These are phyloP conservation scores for Corythornis cristatus DNA, from an alignment of 2,113 vertebrate species.

Conservation along the genomic window DNA sequence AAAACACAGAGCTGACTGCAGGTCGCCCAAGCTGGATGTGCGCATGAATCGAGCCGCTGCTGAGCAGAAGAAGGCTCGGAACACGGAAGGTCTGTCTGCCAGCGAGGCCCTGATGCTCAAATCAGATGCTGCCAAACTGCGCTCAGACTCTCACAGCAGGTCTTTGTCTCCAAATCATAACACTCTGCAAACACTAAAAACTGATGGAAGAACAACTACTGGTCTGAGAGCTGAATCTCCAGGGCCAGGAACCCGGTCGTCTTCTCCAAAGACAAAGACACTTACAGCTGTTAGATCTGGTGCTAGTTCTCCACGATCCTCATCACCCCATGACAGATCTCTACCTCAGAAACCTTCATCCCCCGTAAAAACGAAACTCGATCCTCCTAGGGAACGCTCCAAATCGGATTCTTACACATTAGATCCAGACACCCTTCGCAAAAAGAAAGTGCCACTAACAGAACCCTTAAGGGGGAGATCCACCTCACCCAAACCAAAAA, in stretches of 20 bases:
- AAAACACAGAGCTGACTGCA: constrained; percentile 88
- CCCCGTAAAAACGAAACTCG: constrained; percentile 89
- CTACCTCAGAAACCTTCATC: constrained; percentile 86
- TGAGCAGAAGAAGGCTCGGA: constrained; percentile 87
- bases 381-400: constrained; percentile 94
- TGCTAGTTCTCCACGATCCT: constrained; percentile 84
- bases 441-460: constrained; percentile 93
- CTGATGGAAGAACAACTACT: constrained; percentile 85
- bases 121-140: constrained; percentile 92
- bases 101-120: constrained; percentile 93
- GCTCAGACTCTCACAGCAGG: constrained; percentile 95
- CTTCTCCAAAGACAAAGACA: constrained; percentile 93
- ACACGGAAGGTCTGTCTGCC: constrained; percentile 85
- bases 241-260: constrained; percentile 88
- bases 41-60: constrained; percentile 81
- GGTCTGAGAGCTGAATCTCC: constrained; percentile 91
- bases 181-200: constrained; percentile 93
- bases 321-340: constrained; percentile 89
- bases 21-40: constrained; percentile 86
- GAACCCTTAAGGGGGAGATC: constrained; percentile 93
- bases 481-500: constrained; percentile 95
- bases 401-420: constrained; percentile 98
- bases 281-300: constrained; percentile 83
- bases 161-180: constrained; percentile 98
- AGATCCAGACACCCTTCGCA: constrained; percentile 93